Conservation (phyloP, 2,113 vertebrate genomes). For the Chaetorhynchus papuensis region DNA sequence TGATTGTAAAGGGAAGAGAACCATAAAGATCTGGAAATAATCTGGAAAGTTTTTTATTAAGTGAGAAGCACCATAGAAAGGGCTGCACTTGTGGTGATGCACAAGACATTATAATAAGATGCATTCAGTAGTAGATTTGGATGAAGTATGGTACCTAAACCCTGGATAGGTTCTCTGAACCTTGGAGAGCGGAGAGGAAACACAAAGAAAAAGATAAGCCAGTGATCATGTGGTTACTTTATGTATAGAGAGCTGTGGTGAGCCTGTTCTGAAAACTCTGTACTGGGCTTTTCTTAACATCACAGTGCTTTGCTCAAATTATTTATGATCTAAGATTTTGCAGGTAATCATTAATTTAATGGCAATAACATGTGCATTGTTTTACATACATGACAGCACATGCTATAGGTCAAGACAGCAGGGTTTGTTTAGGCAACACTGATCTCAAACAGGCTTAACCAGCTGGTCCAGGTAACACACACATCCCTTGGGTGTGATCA, state of each 20-base stretch:
- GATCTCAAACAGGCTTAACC: not conserved
- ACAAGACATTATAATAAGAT: not conserved
- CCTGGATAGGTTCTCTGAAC: not conserved
- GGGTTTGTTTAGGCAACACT: not conserved
- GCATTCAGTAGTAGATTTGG: not conserved
- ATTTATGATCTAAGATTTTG: not conserved
- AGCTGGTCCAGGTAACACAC: not conserved
- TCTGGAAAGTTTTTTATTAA: not conserved
- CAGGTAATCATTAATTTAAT: not conserved
- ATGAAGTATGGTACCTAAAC: not conserved
- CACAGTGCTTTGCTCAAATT: not conserved
- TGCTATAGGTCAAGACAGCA: not conserved
- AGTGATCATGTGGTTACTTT: not conserved
- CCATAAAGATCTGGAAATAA: not conserved
- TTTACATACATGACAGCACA: not conserved
- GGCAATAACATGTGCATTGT: not conserved
- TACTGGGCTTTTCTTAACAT: not conserved
- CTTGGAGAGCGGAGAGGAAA: not conserved
- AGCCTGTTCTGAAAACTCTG: not conserved
- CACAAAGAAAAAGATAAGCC: not conserved
- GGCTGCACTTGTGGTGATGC: fast-evolving
- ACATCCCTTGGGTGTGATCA: not conserved
- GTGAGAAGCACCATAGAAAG: not conserved
- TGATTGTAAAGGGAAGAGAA: not conserved
- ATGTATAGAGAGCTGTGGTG: not conserved